phyloP scores from a whole-genome alignment of 2,888 invertebrate genomes.

The Ichneumon xanthorius region DNA sequence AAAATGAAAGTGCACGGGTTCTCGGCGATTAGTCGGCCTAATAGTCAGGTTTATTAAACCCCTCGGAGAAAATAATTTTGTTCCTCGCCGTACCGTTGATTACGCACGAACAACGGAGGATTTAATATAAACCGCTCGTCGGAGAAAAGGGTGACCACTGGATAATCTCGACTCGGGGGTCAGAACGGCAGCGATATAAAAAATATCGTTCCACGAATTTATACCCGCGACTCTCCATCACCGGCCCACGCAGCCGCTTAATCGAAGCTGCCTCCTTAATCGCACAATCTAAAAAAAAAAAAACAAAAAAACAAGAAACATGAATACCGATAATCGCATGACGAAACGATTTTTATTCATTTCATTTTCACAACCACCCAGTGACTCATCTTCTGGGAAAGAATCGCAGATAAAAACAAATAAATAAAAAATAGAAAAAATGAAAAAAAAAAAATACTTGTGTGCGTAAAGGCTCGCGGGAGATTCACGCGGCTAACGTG shows the following conservation, averaged over 20 bases:
- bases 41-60: constrained; percentile 28
- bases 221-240: constrained; percentile 22
- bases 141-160: constrained; percentile 13
- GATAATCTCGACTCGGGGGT: constrained; percentile 26
- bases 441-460: neutral
- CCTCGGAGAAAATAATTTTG: constrained; percentile 25
- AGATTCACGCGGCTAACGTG: constrained; percentile 45
- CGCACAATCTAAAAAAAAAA: too few relatives aligned
- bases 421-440: too few relatives aligned
- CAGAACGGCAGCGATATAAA: constrained; percentile 13
- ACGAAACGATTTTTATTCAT: constrained; percentile 7
- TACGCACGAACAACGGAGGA: constrained; percentile 24
- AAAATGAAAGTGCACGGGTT: constrained; percentile 46
- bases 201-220: neutral
- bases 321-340: neutral
- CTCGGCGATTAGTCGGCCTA: constrained; percentile 23
- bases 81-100: neutral
- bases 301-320: neutral
- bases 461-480: neutral
- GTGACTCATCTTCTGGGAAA: neutral
- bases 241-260: neutral
- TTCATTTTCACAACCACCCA: neutral
- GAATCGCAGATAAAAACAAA: neutral
- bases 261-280: constrained; percentile 1
- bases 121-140: neutral